Evolutionary conservation across 2,113 vertebrate species (phyloP).

Genomic region (Hystrix cristata): DNA sequence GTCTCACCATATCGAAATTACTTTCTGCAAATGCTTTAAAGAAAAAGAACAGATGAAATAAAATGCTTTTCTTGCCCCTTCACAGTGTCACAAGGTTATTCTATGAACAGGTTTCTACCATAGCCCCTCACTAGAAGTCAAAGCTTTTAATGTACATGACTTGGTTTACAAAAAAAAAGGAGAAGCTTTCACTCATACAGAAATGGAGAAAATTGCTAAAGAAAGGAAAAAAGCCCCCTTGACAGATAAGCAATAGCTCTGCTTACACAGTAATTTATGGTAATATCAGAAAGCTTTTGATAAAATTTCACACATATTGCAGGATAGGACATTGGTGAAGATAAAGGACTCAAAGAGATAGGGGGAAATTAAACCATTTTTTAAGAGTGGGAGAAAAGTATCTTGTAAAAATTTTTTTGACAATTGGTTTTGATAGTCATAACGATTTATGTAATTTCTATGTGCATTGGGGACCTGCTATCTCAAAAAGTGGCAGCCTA

Average conservation of each 20-base stretch:
- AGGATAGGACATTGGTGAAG: slow-evolving; percentile 67
- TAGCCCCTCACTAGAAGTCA: slow-evolving; percentile 65
- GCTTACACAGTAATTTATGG: slow-evolving; percentile 64
- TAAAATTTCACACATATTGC: slow-evolving; percentile 73
- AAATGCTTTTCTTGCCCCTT: background rate
- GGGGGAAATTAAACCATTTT: slow-evolving; percentile 70
- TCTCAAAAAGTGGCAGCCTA: slow-evolving; percentile 53
- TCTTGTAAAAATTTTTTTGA: slow-evolving; percentile 57
- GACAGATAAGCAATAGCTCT: slow-evolving; percentile 72
- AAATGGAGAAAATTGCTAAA: slow-evolving; percentile 78
- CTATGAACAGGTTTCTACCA: slow-evolving; percentile 2
- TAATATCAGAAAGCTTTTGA: slow-evolving; percentile 80
- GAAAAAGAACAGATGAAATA: slow-evolving; percentile 57
- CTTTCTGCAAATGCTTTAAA: slow-evolving; percentile 62
- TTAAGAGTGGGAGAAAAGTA: slow-evolving; percentile 55
- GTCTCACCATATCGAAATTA: slow-evolving; percentile 22
- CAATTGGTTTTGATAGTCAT: slow-evolving; percentile 65
- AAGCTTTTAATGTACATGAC: slow-evolving; percentile 31
- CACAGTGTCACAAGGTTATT: slow-evolving; percentile 34
- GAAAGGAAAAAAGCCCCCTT: slow-evolving; percentile 67
- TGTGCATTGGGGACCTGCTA: background rate
- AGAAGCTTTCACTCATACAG: slow-evolving; percentile 64
- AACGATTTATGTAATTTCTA: slow-evolving; percentile 64
- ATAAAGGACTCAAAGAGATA: slow-evolving; percentile 71
- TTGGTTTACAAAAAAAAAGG: background rate